Conservation (phyloP, 2,797 vertebrate species). For the Eulemur albifrons region DNA sequence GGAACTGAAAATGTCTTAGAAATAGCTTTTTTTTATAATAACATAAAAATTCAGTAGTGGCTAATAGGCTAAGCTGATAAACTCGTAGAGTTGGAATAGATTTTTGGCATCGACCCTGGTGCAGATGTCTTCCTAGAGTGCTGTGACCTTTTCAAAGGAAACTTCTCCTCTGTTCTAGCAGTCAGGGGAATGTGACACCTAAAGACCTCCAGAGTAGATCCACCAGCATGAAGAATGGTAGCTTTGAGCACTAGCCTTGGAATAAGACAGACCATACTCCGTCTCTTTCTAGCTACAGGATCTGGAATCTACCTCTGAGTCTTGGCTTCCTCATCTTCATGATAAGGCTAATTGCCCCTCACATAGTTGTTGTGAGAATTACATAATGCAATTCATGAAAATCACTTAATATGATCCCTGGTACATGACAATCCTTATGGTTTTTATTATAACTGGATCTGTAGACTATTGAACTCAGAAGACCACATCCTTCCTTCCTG, state of each 20-base stretch:
- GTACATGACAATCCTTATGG: neutral
- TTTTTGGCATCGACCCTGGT: neutral
- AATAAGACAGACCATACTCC: neutral
- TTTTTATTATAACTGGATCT: neutral
- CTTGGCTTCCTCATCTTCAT: neutral
- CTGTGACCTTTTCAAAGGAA: neutral
- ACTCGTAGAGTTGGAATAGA: neutral
- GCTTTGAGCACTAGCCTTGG: neutral
- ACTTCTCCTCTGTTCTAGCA: neutral
- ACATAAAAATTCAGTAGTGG: neutral
- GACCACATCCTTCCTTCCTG: neutral
- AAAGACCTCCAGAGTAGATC: neutral
- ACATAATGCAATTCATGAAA: neutral
- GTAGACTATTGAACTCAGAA: neutral
- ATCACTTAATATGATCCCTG: too few species aligned
- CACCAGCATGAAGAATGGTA: fast-evolving
- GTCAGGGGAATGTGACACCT: neutral
- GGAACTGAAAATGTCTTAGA: neutral
- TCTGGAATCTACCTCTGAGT: neutral
- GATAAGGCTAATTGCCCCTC: neutral
- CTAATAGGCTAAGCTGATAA: neutral
- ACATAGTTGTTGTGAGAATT: neutral
- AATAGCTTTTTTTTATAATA: neutral
- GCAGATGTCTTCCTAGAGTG: neutral
- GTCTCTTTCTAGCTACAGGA: neutral